phyloP scores from a whole-genome alignment of 2,888 invertebrate genomes.

The Mamestra brassicae region DNA sequence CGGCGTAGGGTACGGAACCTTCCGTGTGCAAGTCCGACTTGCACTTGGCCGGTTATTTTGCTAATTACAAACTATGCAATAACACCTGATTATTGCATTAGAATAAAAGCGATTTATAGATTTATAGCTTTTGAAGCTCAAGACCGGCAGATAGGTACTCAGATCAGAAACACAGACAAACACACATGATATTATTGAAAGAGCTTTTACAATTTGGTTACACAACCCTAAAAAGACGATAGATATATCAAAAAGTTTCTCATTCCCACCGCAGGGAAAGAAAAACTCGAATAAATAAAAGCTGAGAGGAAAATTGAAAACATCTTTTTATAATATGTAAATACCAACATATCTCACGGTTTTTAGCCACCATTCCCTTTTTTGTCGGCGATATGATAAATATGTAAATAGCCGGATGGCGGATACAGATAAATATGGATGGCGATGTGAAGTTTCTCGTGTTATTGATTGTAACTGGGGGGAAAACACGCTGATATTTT shows the following conservation, averaged over 20 bases:
- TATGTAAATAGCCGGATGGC: conserved; percentile 65
- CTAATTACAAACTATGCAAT: no score
- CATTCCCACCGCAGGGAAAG: conserved; percentile 25
- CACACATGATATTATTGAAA: background rate
- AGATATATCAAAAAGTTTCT: conserved; percentile 27
- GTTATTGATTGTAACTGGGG: conserved; percentile 53
- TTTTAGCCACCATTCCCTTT: conserved; percentile 60
- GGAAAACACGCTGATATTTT: background rate
- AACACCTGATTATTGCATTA: no score
- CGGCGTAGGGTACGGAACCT: no score
- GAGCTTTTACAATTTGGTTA: background rate
- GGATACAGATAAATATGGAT: conserved; percentile 54
- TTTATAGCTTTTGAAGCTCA: no score
- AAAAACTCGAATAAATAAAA: conserved; percentile 61
- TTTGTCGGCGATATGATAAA: conserved; percentile 62
- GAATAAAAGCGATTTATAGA: no score
- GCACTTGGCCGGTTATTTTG: no score
- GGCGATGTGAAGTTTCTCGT: conserved; percentile 41
- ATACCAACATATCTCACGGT: conserved; percentile 65
- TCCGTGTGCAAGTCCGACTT: no score
- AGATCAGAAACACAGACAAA: no score
- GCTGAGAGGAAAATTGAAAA: conserved; percentile 66
- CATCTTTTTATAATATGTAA: conserved; percentile 68
- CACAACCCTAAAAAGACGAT: conserved; percentile 2
- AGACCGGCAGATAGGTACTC: background rate